Percentiles rank a stretch among this genome's conserved stretches.
Evolutionary conservation across 2,113 vertebrate genomes (phyloP).

Genomic region (Crotophaga sulcirostris): DNA sequence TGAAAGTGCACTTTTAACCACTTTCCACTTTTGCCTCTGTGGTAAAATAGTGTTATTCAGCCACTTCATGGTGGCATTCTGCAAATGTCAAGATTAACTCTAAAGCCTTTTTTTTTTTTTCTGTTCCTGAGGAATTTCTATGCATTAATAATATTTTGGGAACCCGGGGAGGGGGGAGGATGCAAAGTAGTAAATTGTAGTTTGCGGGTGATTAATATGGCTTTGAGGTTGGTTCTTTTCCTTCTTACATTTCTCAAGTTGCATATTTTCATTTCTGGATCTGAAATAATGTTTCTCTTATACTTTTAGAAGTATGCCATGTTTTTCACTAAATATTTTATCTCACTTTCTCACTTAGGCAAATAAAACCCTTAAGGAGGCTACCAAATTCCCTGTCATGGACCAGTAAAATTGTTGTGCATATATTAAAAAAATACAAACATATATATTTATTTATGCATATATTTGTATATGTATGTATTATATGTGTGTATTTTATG

Average conservation of each 20-base stretch:
- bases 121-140: constrained; percentile 11
- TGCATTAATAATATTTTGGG: constrained; percentile 64
- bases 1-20: constrained; percentile 68
- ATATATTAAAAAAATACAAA: not conserved
- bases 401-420: not conserved
- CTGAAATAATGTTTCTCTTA: not conserved
- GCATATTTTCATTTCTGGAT: not conserved
- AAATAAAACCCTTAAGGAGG: not conserved
- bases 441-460: not conserved
- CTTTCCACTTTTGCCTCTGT: constrained; percentile 77
- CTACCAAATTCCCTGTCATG: not conserved
- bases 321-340: not conserved
- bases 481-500: not conserved
- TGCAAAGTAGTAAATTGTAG: constrained; percentile 21
- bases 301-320: not conserved
- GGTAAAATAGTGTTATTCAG: constrained; percentile 74
- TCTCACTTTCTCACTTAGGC: not conserved
- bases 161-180: not conserved
- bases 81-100: constrained; percentile 66
- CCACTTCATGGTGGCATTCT: constrained; percentile 69
- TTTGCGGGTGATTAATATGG: not conserved
- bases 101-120: not conserved
- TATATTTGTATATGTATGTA: not conserved
- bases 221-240: constrained; percentile 30
- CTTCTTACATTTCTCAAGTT: not conserved